phyloP scores from a whole-genome alignment of 2,797 vertebrate genomes.

The Manis crassicaudata region DNA sequence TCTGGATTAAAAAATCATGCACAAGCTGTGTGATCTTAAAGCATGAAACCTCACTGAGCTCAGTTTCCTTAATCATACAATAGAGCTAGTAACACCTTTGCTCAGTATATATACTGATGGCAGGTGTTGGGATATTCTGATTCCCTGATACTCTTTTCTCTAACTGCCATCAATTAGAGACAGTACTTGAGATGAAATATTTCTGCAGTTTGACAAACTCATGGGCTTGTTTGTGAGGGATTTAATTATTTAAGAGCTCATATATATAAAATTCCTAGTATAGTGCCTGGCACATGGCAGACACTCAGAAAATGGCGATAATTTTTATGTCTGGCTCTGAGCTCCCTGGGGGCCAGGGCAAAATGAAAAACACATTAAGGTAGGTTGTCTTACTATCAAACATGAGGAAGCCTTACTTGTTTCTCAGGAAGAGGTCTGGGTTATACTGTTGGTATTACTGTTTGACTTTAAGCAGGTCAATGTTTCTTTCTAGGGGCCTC shows the following conservation, averaged over 20 bases:
- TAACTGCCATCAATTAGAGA: neutral
- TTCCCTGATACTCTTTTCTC: neutral
- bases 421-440: neutral
- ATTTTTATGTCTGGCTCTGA: neutral
- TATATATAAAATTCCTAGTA: neutral
- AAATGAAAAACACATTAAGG: neutral
- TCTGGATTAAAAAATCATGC: neutral
- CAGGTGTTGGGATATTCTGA: neutral
- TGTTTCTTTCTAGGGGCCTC: neutral
- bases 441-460: neutral
- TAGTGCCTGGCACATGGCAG: neutral
- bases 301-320: neutral
- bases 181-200: neutral
- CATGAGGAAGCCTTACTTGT: neutral
- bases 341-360: neutral
- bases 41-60: neutral
- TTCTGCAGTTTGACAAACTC: neutral
- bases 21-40: neutral
- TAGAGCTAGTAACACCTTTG: neutral
- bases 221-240: neutral
- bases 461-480: neutral
- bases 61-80: neutral
- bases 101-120: neutral
- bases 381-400: neutral
- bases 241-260: neutral